Evolutionary conservation across 2,888 invertebrate species (phyloP).

Genomic region (Panzeria rudis): DNA sequence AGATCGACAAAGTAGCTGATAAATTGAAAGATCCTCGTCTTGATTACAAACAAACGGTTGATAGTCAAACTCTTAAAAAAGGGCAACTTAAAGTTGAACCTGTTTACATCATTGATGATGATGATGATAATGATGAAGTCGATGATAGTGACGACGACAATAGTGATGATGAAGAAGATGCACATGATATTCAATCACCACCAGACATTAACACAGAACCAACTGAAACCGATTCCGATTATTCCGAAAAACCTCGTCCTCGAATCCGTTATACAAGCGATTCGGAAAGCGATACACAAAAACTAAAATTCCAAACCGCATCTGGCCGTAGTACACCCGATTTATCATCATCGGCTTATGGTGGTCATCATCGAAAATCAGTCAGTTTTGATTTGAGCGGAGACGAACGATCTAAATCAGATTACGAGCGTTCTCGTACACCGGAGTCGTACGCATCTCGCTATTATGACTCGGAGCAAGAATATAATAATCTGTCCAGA

Average conservation of each 20-base stretch:
- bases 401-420: conserved; percentile 82
- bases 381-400: conserved; percentile 84
- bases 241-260: conserved; percentile 75
- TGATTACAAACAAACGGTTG: conserved; percentile 79
- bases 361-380: conserved; percentile 81
- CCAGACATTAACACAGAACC: conserved; percentile 74
- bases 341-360: conserved; percentile 63
- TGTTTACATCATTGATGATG: conserved; percentile 80
- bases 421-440: conserved; percentile 79
- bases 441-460: conserved; percentile 75
- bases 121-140: conserved; percentile 76
- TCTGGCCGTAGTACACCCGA: conserved; percentile 82
- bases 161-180: conserved; percentile 65
- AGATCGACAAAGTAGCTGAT: conserved; percentile 34
- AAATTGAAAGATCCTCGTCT: conserved; percentile 73
- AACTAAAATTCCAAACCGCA: conserved; percentile 68
- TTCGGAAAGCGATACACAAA: conserved; percentile 80
- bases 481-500: conserved; percentile 73
- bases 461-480: conserved; percentile 83
- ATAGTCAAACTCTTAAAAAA: conserved; percentile 73
- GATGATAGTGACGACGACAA: conserved; percentile 71
- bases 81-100: conserved; percentile 76
- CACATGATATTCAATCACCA: conserved; percentile 76
- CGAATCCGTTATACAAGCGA: conserved; percentile 79
- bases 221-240: conserved; percentile 79